These are phyloP conservation scores for Callyntrura sp. DNA, from an alignment of 2,888 invertebrate species.

Conservation along the genomic window DNA sequence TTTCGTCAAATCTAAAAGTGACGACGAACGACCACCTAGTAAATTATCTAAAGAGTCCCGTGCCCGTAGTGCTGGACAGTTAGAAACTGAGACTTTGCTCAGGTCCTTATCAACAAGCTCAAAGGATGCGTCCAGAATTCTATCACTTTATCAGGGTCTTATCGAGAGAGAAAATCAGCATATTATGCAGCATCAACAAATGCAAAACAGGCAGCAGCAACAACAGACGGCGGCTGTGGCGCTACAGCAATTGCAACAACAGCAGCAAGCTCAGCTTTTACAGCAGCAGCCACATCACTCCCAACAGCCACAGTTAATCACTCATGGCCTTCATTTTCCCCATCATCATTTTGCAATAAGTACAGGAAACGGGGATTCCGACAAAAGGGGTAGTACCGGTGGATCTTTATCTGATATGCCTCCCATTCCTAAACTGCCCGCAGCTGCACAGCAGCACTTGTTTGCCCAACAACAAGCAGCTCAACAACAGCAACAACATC, in stretches of 20 bases:
- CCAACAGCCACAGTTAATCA: constrained; percentile 2
- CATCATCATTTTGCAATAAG: constrained; percentile 44
- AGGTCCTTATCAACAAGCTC: constrained; percentile 81
- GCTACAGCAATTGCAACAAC: neutral
- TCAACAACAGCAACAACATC: constrained; percentile 53
- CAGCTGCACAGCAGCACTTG: constrained; percentile 62
- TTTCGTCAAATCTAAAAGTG: constrained; percentile 84
- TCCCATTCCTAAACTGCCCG: constrained; percentile 68
- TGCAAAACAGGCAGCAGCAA: constrained; percentile 59
- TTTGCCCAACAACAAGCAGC: constrained; percentile 54
- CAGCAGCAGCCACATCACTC: constrained; percentile 49
- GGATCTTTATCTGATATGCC: constrained; percentile 60
- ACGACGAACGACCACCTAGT: constrained; percentile 83
- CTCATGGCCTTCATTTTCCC: constrained; percentile 49
- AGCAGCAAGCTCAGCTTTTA: neutral
- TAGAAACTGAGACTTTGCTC: constrained; percentile 83
- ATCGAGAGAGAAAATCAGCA: constrained; percentile 78
- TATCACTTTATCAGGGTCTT: constrained; percentile 83
- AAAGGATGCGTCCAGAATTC: constrained; percentile 83
- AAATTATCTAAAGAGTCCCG: constrained; percentile 83
- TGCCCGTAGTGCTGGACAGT: constrained; percentile 83
- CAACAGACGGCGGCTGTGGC: constrained; percentile 38
- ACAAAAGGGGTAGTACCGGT: constrained; percentile 39
- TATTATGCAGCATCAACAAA: constrained; percentile 65
- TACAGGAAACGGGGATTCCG: constrained; percentile 37